phyloP scores from a whole-genome alignment of 1,140 invertebrate genomes.

The Pinna nobilis region DNA sequence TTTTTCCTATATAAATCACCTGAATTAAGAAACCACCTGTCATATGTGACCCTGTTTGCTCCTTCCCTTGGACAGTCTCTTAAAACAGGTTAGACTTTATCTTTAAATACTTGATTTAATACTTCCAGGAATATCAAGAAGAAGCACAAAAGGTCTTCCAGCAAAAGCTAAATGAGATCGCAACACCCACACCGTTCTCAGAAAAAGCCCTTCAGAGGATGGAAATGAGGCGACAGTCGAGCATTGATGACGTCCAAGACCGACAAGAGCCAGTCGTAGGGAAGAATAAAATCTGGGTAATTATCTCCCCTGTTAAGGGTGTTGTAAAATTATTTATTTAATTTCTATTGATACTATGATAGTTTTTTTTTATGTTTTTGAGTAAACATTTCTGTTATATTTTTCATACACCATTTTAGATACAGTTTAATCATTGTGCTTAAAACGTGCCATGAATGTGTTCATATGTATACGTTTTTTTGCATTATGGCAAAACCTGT shows the following conservation, averaged over 20 bases:
- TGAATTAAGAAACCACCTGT: too few species aligned
- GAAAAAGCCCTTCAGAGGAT: slow-evolving; percentile 62
- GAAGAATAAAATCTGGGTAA: slow-evolving; percentile 66
- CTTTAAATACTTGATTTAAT: too few species aligned
- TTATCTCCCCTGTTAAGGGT: slow-evolving; percentile 20
- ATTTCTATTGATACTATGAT: background rate
- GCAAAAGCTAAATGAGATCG: slow-evolving; percentile 65
- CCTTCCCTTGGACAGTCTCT: too few species aligned
- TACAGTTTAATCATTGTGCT: too few species aligned
- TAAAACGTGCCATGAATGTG: too few species aligned
- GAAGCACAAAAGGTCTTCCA: slow-evolving; percentile 62
- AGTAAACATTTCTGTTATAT: background rate
- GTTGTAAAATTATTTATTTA: background rate
- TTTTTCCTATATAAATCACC: too few species aligned
- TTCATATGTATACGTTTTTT: background rate
- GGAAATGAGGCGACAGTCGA: slow-evolving; percentile 62
- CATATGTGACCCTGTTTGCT: too few species aligned
- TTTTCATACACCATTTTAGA: too few species aligned
- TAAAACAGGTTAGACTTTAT: too few species aligned
- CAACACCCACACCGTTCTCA: slow-evolving; percentile 66
- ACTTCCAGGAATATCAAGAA: slow-evolving; percentile 63
- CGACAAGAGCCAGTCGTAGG: slow-evolving; percentile 43
- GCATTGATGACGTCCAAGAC: slow-evolving; percentile 43
- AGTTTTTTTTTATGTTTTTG: background rate
- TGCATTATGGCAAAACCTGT: background rate